Evolutionary conservation across 2,797 vertebrate genomes (phyloP).

Genomic region (Mormyrops boulengeri): DNA sequence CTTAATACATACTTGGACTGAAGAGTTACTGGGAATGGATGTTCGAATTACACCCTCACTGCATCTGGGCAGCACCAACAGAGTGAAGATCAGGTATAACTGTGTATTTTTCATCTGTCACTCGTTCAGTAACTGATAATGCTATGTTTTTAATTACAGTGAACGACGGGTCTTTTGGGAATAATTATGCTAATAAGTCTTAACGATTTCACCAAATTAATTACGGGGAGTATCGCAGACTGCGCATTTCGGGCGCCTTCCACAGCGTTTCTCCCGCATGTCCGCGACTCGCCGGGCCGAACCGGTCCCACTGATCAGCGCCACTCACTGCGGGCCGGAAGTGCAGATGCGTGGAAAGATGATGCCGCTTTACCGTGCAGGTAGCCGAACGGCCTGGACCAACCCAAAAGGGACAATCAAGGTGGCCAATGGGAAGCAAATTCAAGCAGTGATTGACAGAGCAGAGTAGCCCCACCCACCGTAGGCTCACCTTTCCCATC

Average conservation of each 20-base stretch:
- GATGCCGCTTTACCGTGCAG: background rate
- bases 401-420: background rate
- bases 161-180: constrained; percentile 67
- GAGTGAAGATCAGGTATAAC: constrained; percentile 53
- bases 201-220: constrained; percentile 76
- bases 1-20: background rate
- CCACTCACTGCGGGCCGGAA: background rate
- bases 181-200: constrained; percentile 76
- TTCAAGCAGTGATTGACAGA: background rate
- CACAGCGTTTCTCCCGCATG: background rate
- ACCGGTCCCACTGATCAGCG: background rate
- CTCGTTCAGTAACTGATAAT: constrained; percentile 70
- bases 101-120: constrained; percentile 55
- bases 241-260: background rate
- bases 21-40: background rate
- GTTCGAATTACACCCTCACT: constrained; percentile 29
- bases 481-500: background rate
- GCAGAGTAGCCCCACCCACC: background rate
- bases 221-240: constrained; percentile 70
- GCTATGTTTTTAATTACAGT: constrained; percentile 66
- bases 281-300: background rate
- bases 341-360: background rate
- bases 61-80: constrained; percentile 69
- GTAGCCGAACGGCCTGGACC: background rate
- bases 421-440: background rate